Conservation (phyloP, 2,888 invertebrate species). For the Parnassius smintheus region DNA sequence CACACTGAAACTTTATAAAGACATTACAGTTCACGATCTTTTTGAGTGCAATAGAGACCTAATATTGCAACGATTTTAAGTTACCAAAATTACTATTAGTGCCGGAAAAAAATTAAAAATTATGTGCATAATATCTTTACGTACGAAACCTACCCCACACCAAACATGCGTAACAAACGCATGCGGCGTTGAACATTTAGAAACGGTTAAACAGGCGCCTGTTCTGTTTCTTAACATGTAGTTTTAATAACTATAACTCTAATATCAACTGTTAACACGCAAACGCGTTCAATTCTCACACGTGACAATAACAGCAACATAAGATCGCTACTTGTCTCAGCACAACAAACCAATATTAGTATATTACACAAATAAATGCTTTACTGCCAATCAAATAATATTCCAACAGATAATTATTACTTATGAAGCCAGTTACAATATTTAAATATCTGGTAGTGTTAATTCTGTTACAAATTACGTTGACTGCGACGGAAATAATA, state of each 20-base stretch:
- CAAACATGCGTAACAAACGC: slow-evolving; percentile 10
- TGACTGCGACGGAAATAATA: slow-evolving; percentile 12
- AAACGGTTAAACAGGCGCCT: slow-evolving; percentile 1
- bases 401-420: slow-evolving; percentile 9
- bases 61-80: neutral
- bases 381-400: slow-evolving; percentile 25
- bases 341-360: slow-evolving; percentile 24
- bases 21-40: neutral
- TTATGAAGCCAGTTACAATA: slow-evolving; percentile 18
- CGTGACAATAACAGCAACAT: slow-evolving; percentile 24
- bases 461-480: slow-evolving; percentile 5
- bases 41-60: slow-evolving; percentile 2
- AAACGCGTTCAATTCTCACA: slow-evolving; percentile 15
- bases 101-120: neutral
- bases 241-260: slow-evolving; percentile 8
- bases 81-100: neutral
- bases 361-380: slow-evolving; percentile 16
- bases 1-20: too few relatives aligned
- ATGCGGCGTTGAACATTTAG: slow-evolving; percentile 10
- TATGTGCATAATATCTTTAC: slow-evolving; percentile 8
- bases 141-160: slow-evolving; percentile 7
- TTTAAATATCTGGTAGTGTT: slow-evolving; percentile 5
- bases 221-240: neutral
- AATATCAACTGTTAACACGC: slow-evolving; percentile 14
- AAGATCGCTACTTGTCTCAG: slow-evolving; percentile 23